These are phyloP conservation scores for Clytia hemisphaerica DNA, from an alignment of 30 jellyfish, hydroid and myxozoan species.

Conservation along the genomic window DNA sequence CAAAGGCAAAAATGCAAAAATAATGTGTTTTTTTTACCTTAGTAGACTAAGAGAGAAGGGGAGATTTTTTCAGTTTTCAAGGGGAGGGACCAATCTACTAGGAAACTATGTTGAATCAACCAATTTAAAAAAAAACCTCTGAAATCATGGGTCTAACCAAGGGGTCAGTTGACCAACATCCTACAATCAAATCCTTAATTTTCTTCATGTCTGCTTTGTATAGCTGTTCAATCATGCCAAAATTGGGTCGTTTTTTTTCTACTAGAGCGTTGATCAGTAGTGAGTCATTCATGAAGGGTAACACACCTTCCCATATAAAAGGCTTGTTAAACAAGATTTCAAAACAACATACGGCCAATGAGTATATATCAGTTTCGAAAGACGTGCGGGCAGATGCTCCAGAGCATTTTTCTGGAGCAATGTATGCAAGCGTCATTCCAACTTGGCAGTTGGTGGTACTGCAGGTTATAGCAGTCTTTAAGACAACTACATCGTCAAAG, in stretches of 20 bases:
- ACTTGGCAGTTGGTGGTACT: background rate
- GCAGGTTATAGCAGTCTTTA: background rate
- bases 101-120: too few species aligned
- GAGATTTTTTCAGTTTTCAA: too few species aligned
- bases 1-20: too few species aligned
- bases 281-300: background rate
- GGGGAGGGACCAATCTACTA: too few species aligned
- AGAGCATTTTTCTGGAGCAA: background rate
- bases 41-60: too few species aligned
- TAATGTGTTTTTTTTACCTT: too few species aligned
- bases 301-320: background rate
- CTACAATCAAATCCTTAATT: too few species aligned
- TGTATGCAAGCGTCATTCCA: background rate
- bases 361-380: background rate
- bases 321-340: background rate
- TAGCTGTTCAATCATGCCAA: background rate
- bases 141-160: too few species aligned
- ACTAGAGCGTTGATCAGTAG: background rate
- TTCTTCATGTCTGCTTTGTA: background rate
- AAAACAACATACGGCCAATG: background rate
- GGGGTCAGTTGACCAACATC: too few species aligned
- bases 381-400: background rate
- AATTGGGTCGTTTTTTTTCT: background rate
- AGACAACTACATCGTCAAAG: background rate
- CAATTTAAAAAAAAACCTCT: too few species aligned